phyloP scores from a whole-genome alignment of 2,888 invertebrate species.

The Crematogaster levior region DNA sequence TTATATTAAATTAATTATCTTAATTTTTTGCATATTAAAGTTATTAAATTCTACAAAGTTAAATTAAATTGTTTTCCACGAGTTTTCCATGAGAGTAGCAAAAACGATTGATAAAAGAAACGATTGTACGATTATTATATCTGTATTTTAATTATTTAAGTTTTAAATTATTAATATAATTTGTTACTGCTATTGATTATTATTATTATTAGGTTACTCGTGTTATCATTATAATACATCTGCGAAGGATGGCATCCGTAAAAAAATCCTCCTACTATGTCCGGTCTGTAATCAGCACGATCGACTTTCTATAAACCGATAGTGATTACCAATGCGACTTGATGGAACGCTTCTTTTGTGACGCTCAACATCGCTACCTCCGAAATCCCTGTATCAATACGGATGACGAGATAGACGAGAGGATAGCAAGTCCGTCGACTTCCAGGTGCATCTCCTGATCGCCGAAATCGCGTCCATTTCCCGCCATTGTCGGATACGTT shows the following conservation, averaged over 20 bases:
- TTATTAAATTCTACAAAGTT: no score
- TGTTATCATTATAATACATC: not conserved
- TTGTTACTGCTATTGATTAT: not conserved
- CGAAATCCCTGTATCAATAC: constrained; percentile 29
- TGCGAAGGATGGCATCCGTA: not conserved
- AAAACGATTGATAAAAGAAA: constrained; percentile 11
- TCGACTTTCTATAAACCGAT: constrained; percentile 27
- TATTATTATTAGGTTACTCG: not conserved
- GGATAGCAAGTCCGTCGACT: constrained; percentile 1
- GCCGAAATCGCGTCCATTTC: constrained; percentile 55
- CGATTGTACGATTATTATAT: not conserved
- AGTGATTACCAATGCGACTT: constrained; percentile 11
- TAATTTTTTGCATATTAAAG: no score
- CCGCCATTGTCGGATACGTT: constrained; percentile 66
- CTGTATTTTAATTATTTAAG: not conserved
- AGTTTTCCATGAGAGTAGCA: no score
- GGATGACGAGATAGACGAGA: constrained; percentile 11
- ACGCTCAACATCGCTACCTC: not conserved
- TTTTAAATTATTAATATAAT: not conserved
- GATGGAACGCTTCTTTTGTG: constrained; percentile 8
- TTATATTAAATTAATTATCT: no score
- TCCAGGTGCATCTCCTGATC: constrained; percentile 47
- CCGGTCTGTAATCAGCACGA: not conserved
- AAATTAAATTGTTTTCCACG: not conserved
- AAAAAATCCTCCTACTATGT: not conserved